Evolutionary conservation across 2,888 invertebrate species (phyloP).

Genomic region (Noctua janthina): DNA sequence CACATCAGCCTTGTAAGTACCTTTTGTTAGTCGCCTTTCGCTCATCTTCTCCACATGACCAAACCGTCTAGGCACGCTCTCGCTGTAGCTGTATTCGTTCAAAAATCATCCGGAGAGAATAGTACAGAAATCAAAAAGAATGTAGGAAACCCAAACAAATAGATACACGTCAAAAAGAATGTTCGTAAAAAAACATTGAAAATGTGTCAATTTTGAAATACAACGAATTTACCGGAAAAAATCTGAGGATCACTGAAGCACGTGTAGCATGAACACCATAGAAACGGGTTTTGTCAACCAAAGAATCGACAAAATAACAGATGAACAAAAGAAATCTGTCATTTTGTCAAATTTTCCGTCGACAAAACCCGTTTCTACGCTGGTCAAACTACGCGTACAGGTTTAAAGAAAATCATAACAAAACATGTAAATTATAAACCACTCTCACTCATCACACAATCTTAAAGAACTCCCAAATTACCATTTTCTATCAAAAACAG

Average conservation of each 20-base stretch:
- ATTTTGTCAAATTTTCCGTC: too few species aligned
- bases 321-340: too few species aligned
- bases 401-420: neutral
- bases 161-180: neutral
- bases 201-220: neutral
- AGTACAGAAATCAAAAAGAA: neutral
- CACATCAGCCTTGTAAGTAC: too few species aligned
- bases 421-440: constrained; percentile 31
- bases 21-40: too few species aligned
- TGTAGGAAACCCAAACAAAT: neutral
- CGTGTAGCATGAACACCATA: neutral
- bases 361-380: too few species aligned
- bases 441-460: constrained; percentile 34
- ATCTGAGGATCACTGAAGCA: too few species aligned
- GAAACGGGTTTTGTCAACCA: too few species aligned
- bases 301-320: too few species aligned
- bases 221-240: neutral
- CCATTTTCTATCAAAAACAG: constrained; percentile 64
- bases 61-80: too few species aligned
- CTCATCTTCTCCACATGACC: too few species aligned
- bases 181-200: neutral
- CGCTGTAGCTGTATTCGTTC: too few species aligned
- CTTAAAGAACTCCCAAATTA: constrained; percentile 47
- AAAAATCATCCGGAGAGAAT: too few species aligned
- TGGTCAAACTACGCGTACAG: neutral